phyloP scores from a whole-genome alignment of 2,113 vertebrate species.

The Chloropsis cyanopogon region DNA sequence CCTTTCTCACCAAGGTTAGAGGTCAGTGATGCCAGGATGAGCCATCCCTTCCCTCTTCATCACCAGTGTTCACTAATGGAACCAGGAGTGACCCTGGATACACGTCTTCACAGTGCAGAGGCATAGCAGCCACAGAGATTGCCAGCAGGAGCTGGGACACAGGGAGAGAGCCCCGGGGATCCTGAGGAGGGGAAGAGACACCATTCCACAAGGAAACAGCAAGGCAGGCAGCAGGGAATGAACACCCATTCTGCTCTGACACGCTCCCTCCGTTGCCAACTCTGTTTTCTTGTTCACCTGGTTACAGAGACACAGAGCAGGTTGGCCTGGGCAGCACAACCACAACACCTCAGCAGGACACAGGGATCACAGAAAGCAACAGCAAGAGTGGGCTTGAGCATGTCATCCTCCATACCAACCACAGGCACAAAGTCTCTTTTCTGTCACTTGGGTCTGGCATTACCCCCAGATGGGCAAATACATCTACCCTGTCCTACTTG shows the following conservation, averaged over 20 bases:
- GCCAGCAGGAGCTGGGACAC: not conserved
- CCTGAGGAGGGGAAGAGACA: not conserved
- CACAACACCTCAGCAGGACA: conserved; percentile 12
- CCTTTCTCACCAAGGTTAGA: not conserved
- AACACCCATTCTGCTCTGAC: not conserved
- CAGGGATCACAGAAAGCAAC: not conserved
- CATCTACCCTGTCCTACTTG: not conserved
- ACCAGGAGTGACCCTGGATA: not conserved
- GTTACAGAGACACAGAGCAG: not conserved
- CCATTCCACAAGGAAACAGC: not conserved
- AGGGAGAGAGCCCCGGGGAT: not conserved
- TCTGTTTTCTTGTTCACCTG: not conserved
- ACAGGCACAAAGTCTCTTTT: conserved; percentile 2
- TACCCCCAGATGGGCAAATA: not conserved
- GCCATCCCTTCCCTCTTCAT: not conserved
- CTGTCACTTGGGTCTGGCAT: not conserved
- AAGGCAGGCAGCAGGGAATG: not conserved
- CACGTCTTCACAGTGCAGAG: conserved; percentile 43
- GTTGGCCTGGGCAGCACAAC: not conserved
- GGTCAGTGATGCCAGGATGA: not conserved
- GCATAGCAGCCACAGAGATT: conserved; percentile 9
- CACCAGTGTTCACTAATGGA: not conserved
- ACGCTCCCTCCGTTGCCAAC: not conserved
- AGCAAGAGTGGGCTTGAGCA: not conserved
- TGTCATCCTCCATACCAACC: not conserved